phyloP scores from a whole-genome alignment of 2,888 invertebrate species.

The Stegana nigrithorax region DNA sequence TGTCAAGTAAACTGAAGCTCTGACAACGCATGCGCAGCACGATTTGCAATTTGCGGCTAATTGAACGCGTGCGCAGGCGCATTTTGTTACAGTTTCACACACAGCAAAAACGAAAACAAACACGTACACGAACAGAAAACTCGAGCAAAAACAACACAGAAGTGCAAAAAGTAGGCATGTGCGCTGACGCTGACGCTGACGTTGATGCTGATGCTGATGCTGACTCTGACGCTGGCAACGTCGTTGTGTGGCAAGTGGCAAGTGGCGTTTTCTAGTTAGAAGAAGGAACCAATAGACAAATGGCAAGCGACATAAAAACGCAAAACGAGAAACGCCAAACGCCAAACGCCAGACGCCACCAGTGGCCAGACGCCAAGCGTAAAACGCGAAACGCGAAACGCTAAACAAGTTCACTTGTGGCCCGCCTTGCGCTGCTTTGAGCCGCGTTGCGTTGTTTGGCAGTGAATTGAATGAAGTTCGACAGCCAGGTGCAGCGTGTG shows the following conservation, averaged over 20 bases:
- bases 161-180: conserved; percentile 6
- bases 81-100: conserved; percentile 49
- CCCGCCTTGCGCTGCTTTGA: conserved; percentile 19
- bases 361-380: conserved; percentile 47
- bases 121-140: not conserved
- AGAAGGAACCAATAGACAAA: conserved; percentile 45
- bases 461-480: conserved; percentile 53
- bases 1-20: not conserved
- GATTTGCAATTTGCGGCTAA: conserved; percentile 59
- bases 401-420: conserved; percentile 31
- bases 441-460: conserved; percentile 11
- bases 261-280: conserved; percentile 31
- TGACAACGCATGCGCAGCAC: conserved; percentile 50
- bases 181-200: too few relatives aligned
- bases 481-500: conserved; percentile 38
- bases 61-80: conserved; percentile 57
- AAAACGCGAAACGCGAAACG: conserved; percentile 21
- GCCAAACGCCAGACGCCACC: conserved; percentile 39
- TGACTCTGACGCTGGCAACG: too few relatives aligned
- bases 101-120: conserved; percentile 6
- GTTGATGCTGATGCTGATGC: too few relatives aligned
- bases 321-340: conserved; percentile 15
- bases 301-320: conserved; percentile 41
- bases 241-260: conserved; percentile 2
- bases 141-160: not conserved